Conservation (phyloP, 1,140 invertebrate genomes). For the Lethrus apterus region DNA sequence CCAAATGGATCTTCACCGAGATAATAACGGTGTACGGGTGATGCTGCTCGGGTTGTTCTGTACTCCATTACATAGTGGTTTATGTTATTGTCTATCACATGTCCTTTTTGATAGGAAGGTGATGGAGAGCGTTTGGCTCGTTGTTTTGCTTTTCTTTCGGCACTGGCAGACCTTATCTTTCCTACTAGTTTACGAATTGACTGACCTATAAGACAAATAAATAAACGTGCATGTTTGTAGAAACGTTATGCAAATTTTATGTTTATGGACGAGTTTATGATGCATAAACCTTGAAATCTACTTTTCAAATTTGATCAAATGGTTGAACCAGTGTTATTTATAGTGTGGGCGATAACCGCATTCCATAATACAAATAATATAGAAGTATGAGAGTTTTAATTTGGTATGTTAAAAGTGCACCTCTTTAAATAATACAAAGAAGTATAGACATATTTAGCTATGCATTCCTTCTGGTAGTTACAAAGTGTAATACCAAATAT, state of each 20-base stretch:
- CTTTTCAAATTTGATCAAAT: too few species aligned
- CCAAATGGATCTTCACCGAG: constrained; percentile 75
- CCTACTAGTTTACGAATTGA: constrained; percentile 70
- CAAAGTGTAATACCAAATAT: too few species aligned
- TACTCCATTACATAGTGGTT: constrained; percentile 28
- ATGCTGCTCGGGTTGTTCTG: not conserved
- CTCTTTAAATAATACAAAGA: too few species aligned
- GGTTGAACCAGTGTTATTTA: too few species aligned
- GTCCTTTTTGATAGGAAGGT: constrained; percentile 54
- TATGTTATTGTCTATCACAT: constrained; percentile 49
- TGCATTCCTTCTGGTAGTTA: too few species aligned
- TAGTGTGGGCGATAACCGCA: too few species aligned
- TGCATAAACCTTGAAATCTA: too few species aligned
- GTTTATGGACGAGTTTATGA: too few species aligned
- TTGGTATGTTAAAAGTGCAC: too few species aligned
- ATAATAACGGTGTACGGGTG: constrained; percentile 66
- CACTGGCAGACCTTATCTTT: constrained; percentile 66
- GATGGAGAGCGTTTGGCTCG: constrained; percentile 44
- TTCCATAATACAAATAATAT: too few species aligned
- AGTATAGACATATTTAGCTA: too few species aligned
- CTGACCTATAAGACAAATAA: constrained; percentile 43
- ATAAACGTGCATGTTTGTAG: not conserved
- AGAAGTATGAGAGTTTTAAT: too few species aligned
- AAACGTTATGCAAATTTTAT: constrained; percentile 3
- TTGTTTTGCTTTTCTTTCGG: constrained; percentile 59